These are phyloP conservation scores for Ia io DNA, from an alignment of 2,113 vertebrate species.

Conservation along the genomic window DNA sequence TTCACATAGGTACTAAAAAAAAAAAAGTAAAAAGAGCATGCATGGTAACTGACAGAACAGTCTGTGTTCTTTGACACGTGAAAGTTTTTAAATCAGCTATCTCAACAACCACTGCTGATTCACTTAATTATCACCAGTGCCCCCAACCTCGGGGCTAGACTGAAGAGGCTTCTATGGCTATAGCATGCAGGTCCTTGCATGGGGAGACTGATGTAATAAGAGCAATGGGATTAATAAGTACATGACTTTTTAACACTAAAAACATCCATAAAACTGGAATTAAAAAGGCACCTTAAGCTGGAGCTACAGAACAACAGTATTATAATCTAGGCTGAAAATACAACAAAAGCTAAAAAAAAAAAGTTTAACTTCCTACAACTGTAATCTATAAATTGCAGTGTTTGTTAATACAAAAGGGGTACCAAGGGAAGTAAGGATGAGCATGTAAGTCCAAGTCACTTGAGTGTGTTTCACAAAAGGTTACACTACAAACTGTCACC, in stretches of 20 bases:
- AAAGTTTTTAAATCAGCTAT: neutral
- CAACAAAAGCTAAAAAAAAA: slow-evolving; percentile 66
- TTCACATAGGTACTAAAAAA: neutral
- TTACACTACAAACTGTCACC: slow-evolving; percentile 78
- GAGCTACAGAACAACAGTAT: slow-evolving; percentile 49
- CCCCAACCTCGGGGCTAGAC: neutral
- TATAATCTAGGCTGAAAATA: slow-evolving; percentile 72
- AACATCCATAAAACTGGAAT: slow-evolving; percentile 30
- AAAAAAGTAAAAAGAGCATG: neutral
- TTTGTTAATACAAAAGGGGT: slow-evolving; percentile 79
- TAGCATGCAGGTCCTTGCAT: neutral
- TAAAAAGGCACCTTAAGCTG: slow-evolving; percentile 58
- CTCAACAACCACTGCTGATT: neutral
- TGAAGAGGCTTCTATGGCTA: neutral
- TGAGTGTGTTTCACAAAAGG: slow-evolving; percentile 74
- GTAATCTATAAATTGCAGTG: slow-evolving; percentile 78
- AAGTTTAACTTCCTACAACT: slow-evolving; percentile 75
- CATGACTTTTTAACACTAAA: neutral
- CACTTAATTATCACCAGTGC: neutral
- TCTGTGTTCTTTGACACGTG: neutral
- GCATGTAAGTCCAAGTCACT: slow-evolving; percentile 77
- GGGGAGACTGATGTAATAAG: neutral
- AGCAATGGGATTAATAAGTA: slow-evolving; percentile 26
- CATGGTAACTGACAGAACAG: neutral
- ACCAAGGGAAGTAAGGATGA: slow-evolving; percentile 73